A percentile compares a stretch with the other conserved stretches of the same genome.
Evolutionary conservation across 2,888 invertebrate genomes (phyloP).

Genomic region (Dasypogon diadema): DNA sequence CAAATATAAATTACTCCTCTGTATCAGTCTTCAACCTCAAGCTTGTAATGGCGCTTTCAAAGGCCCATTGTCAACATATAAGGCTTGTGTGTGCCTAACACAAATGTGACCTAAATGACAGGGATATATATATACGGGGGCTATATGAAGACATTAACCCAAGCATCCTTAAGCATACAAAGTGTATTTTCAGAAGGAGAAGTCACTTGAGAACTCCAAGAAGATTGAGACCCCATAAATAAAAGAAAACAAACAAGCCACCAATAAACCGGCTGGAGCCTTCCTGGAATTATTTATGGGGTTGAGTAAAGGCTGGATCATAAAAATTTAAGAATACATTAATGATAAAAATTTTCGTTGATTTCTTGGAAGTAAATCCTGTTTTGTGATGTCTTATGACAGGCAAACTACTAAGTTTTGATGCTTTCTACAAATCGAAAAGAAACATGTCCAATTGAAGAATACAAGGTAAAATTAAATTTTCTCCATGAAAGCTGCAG

Average conservation of each 20-base stretch:
- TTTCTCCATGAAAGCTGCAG: neutral
- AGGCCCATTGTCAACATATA: slow-evolving; percentile 26
- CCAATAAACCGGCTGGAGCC: slow-evolving; percentile 24
- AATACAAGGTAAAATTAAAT: neutral
- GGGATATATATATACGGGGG: slow-evolving; percentile 2
- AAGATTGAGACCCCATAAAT: slow-evolving; percentile 44
- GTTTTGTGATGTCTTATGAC: neutral
- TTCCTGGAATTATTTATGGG: slow-evolving; percentile 14
- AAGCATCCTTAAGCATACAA: slow-evolving; percentile 28
- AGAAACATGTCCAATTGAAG: neutral
- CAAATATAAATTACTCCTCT: slow-evolving; percentile 25
- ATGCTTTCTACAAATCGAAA: neutral
- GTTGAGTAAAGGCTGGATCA: neutral
- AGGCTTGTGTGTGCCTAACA: slow-evolving; percentile 4
- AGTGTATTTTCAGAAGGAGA: slow-evolving; percentile 24
- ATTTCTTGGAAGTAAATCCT: neutral
- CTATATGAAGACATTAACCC: slow-evolving; percentile 45
- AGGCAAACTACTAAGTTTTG: neutral
- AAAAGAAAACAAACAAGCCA: slow-evolving; percentile 26
- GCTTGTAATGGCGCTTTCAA: slow-evolving; percentile 15
- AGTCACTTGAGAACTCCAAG: slow-evolving; percentile 26
- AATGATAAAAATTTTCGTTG: slow-evolving; percentile 32
- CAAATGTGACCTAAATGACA: slow-evolving; percentile 41
- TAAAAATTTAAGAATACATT: slow-evolving; percentile 39
- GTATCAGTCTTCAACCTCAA: slow-evolving; percentile 10